Evolutionary conservation across 2,888 invertebrate genomes (phyloP), one percentile per base, ranked within the genome.

Genomic region (Parascotia fuliginaria): DNA sequence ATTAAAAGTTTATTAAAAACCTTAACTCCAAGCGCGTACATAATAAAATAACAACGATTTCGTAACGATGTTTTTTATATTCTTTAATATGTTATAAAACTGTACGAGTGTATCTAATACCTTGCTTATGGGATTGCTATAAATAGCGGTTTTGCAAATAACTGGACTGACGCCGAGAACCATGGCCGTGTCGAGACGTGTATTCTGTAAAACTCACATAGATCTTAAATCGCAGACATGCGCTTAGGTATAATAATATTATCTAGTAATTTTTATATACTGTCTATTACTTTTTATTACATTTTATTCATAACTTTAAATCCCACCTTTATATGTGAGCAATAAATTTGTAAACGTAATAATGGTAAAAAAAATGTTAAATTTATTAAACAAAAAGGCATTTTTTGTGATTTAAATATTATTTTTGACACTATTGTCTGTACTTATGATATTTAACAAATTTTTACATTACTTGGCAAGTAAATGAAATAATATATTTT

Each of bases 101-200:
- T 74, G 60, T 67, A 58, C 50, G 65, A 70, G 69, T 77, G 68
- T 73, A 65, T 70, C 74, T 77, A 80, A 82, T 79, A 69, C 70
- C 45, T 77, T 71, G 80, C 79, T 82, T 85, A 87, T 87, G 82
- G 85, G 75, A 84, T 85, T 83, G 81, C 75, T 85, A 83, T 87
- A 86, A 87, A 83, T 90, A 90, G 89, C 88, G 88, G 89, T 89
- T 87, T 86, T 84, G 82, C 84, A 85, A 85, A 83, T 90, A 88
- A 90, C 89, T 90, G 90, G 88, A 89, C 84, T 83, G 81, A 74
- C 75, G 81, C 73, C 69, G 71, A 77, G 81, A 76, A 70, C 74
- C 77, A 79, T 67, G 65, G 80, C 82, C 81, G 81, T 77, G 81
- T 79, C 79, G 77, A 74, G 75, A 75, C 73, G 72, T 74, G 72